Percentiles rank a stretch among this genome's conserved stretches.
phyloP scores from a whole-genome alignment of 1,140 invertebrate genomes.

The Himalopsyche phryganea region DNA sequence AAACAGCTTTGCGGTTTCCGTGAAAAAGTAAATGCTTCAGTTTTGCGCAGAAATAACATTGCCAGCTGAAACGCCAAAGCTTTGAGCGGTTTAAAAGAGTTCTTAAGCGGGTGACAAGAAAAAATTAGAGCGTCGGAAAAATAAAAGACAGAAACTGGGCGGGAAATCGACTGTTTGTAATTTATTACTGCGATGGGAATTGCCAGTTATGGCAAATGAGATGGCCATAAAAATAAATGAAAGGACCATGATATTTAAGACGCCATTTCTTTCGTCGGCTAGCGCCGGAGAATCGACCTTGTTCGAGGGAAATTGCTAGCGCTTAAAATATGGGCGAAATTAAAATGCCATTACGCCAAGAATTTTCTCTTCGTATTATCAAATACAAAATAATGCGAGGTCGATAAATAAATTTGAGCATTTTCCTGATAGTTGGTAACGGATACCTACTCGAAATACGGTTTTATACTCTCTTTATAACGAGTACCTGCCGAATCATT shows the following conservation, averaged over 20 bases:
- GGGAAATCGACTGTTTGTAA: constrained; percentile 22
- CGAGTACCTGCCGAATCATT: too few relatives aligned
- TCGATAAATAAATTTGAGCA: not conserved
- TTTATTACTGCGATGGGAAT: constrained; percentile 21
- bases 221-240: constrained; percentile 32
- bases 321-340: constrained; percentile 26
- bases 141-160: not conserved
- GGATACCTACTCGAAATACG: too few relatives aligned
- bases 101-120: too few relatives aligned
- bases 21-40: too few relatives aligned
- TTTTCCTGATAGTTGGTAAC: too few relatives aligned
- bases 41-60: too few relatives aligned
- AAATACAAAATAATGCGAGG: constrained; percentile 1
- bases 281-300: not conserved
- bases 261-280: not conserved
- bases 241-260: constrained; percentile 20
- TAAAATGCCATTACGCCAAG: constrained; percentile 29
- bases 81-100: too few relatives aligned
- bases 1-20: too few relatives aligned
- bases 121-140: too few relatives aligned
- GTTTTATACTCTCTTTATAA: too few relatives aligned
- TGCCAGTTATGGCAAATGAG: constrained; percentile 30
- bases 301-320: not conserved
- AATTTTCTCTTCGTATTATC: constrained; percentile 9
- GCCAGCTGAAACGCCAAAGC: too few relatives aligned